Conservation (phyloP, 2,888 invertebrate species). For the Cenopis cana region DNA sequence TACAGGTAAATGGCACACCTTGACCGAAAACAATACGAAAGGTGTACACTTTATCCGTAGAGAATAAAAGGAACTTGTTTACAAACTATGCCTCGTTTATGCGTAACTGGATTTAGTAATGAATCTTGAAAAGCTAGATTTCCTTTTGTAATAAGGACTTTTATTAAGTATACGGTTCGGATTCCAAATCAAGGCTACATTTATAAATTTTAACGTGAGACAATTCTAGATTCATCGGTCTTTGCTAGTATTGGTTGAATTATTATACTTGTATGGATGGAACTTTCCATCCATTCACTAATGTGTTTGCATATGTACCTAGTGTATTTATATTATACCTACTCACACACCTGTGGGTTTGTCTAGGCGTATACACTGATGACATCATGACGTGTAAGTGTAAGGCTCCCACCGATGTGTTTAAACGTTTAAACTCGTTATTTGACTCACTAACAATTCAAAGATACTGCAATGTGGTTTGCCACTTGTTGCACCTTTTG, state of each 20-base stretch:
- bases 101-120: conserved; percentile 55
- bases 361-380: conserved; percentile 54
- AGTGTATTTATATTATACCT: not conserved
- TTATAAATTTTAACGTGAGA: conserved; percentile 46
- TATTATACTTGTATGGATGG: conserved; percentile 46
- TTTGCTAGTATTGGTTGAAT: conserved; percentile 16
- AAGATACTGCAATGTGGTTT: not conserved
- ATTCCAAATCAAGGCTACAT: conserved; percentile 54
- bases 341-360: conserved; percentile 26
- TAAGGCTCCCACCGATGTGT: conserved; percentile 53
- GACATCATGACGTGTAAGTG: conserved; percentile 59
- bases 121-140: conserved; percentile 52
- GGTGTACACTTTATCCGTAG: conserved; percentile 19
- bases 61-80: conserved; percentile 57
- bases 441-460: conserved; percentile 33
- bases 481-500: not conserved
- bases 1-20: conserved; percentile 16
- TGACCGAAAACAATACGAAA: conserved; percentile 33
- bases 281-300: conserved; percentile 63
- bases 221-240: conserved; percentile 19
- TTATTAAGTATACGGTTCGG: conserved; percentile 56
- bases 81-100: conserved; percentile 48
- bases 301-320: conserved; percentile 45
- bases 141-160: conserved; percentile 57
- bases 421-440: conserved; percentile 68